A percentile compares a stretch with the other conserved stretches of the same genome.
phyloP scores from a whole-genome alignment of 1,140 invertebrate species.

The Bursaphelenchus mucronatus region DNA sequence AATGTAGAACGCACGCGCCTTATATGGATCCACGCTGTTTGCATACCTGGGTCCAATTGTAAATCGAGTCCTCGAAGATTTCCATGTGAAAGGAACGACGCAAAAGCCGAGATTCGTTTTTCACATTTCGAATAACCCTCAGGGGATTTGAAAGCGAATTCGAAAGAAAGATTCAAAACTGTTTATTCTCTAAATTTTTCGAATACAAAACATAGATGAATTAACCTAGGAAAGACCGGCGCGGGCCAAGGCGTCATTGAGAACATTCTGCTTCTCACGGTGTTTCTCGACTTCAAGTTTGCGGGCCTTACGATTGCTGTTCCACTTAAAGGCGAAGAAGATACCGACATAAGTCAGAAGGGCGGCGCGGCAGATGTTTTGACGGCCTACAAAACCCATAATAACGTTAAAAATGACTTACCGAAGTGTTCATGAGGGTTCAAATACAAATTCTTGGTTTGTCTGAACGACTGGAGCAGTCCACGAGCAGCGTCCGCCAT shows the following conservation, averaged over 20 bases:
- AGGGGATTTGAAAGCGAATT: no score
- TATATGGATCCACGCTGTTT: not conserved
- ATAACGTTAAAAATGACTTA: conserved; percentile 7
- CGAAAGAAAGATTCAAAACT: no score
- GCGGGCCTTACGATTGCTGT: conserved; percentile 34
- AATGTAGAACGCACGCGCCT: not conserved
- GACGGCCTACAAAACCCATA: conserved; percentile 24
- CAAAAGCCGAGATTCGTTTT: no score
- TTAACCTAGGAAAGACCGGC: conserved; percentile 34
- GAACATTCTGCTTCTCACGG: conserved; percentile 31
- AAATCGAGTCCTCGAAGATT: not conserved
- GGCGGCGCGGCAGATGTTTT: conserved; percentile 48
- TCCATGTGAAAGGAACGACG: no score
- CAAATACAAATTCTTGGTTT: conserved; percentile 45
- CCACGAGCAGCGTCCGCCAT: conserved; percentile 42
- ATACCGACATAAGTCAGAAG: conserved; percentile 47
- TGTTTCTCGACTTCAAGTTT: not conserved
- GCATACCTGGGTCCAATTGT: not conserved
- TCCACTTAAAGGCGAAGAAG: conserved; percentile 49
- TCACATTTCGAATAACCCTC: no score
- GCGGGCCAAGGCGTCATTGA: conserved; percentile 46
- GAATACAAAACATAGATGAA: no score
- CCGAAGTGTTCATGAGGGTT: conserved; percentile 52
- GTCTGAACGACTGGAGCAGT: conserved; percentile 40
- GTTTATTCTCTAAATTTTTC: no score